phyloP scores from a whole-genome alignment of 2,888 invertebrate species.

The Euzophera pinguis region DNA sequence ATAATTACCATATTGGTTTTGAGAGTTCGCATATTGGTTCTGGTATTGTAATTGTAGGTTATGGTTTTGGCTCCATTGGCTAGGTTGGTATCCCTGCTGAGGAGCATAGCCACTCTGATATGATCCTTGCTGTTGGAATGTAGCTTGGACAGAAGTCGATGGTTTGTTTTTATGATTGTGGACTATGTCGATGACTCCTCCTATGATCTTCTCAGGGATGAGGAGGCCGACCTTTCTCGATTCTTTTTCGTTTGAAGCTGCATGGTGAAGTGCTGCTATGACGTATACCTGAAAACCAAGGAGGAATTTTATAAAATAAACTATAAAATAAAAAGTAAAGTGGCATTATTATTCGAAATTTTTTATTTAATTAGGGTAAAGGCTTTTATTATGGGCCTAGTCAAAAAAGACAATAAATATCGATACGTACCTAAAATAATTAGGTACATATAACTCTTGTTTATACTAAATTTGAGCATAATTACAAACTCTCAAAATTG shows the following conservation, averaged over 20 bases:
- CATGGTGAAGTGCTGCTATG: constrained; percentile 24
- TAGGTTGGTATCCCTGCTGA: constrained; percentile 32
- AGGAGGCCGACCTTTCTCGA: constrained; percentile 41
- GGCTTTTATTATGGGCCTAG: too few species aligned
- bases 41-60: constrained; percentile 38
- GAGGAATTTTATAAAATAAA: background rate
- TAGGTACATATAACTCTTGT: too few species aligned
- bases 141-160: constrained; percentile 15
- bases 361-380: too few species aligned
- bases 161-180: constrained; percentile 68
- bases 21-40: constrained; percentile 16
- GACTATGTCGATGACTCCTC: constrained; percentile 68
- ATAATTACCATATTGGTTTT: constrained; percentile 20
- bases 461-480: too few species aligned
- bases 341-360: too few species aligned
- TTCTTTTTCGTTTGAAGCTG: constrained; percentile 34
- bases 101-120: constrained; percentile 20
- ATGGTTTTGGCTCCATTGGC: constrained; percentile 29
- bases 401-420: too few species aligned
- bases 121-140: constrained; percentile 21
- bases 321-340: too few species aligned
- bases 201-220: constrained; percentile 68
- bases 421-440: too few species aligned
- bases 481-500: too few species aligned
- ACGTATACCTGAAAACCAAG: constrained; percentile 35